Percentiles rank a stretch among this genome's conserved stretches.
phyloP scores from a whole-genome alignment of 2,113 vertebrate species.

The Pyrgilauda ruficollis region DNA sequence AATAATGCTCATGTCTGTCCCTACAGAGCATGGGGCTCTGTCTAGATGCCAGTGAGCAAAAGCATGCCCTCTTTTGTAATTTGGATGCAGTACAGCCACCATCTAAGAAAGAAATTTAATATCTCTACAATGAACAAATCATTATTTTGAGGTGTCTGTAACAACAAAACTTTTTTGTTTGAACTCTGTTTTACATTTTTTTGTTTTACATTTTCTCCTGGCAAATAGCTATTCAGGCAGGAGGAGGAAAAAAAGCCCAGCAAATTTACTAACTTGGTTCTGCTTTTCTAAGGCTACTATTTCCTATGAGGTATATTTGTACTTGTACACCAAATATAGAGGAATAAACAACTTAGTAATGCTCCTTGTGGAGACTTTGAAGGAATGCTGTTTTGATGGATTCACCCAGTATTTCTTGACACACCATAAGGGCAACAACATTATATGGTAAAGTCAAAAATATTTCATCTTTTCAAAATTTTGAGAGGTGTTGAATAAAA shows the following conservation, averaged over 20 bases:
- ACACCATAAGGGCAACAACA: neutral
- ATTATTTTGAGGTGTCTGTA: neutral
- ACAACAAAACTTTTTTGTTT: neutral
- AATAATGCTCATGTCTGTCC: neutral
- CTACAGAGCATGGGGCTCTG: neutral
- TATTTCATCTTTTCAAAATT: constrained; percentile 4
- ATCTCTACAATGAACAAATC: neutral
- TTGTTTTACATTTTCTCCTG: neutral
- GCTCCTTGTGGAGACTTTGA: neutral
- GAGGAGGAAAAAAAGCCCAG: neutral
- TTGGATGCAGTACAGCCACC: neutral
- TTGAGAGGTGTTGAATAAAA: constrained; percentile 35
- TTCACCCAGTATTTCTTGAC: neutral
- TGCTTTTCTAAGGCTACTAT: neutral
- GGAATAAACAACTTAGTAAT: neutral
- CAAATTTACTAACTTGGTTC: neutral
- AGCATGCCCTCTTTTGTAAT: neutral
- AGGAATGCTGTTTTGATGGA: neutral
- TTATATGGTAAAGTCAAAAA: neutral
- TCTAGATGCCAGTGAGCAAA: neutral
- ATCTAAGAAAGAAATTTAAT: neutral
- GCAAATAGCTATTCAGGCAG: neutral
- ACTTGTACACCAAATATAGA: neutral
- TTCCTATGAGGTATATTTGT: neutral
- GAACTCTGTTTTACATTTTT: neutral